Evolutionary conservation across 30 jellyfish, hydroid and myxozoan species (phyloP).

Genomic region (Hydra vulgaris): DNA sequence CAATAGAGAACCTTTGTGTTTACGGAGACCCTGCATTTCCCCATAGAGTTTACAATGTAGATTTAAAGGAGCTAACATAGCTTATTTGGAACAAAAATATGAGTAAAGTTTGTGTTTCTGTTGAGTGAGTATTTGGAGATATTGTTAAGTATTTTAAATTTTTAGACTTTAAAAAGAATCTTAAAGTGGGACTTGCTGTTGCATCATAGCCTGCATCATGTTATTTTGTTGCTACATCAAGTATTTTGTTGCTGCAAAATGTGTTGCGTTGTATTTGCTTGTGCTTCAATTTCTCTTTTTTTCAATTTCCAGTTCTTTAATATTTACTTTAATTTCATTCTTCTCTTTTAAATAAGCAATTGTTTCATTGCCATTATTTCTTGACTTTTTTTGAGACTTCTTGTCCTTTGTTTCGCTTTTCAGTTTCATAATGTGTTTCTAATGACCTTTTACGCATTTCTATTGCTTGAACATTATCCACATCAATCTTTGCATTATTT

Average conservation of each 20-base stretch:
- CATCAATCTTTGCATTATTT: conserved; percentile 3
- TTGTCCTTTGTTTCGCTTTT: background rate
- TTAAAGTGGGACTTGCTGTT: too few relatives aligned
- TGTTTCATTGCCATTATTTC: too few relatives aligned
- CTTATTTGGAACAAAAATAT: conserved; percentile 8
- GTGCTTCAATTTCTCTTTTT: background rate
- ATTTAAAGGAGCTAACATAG: conserved; percentile 15
- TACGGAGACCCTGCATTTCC: too few relatives aligned
- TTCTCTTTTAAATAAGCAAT: conserved; percentile 34
- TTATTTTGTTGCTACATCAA: background rate
- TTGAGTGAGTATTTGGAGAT: too few relatives aligned
- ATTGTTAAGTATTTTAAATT: too few relatives aligned
- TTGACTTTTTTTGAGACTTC: background rate
- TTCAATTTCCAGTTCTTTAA: conserved; percentile 20
- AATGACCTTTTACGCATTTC: too few relatives aligned
- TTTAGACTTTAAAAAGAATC: too few relatives aligned
- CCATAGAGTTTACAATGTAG: conserved; percentile 33
- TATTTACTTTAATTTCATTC: conserved; percentile 1
- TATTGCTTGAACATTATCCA: background rate
- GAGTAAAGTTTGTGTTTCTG: too few relatives aligned
- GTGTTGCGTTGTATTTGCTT: background rate
- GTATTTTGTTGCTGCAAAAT: too few relatives aligned
- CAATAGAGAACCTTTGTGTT: too few relatives aligned
- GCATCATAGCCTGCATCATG: too few relatives aligned
- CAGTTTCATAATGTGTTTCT: conserved; percentile 12